Conservation (phyloP, 1,140 invertebrate genomes). For the Bombus consobrinus region DNA sequence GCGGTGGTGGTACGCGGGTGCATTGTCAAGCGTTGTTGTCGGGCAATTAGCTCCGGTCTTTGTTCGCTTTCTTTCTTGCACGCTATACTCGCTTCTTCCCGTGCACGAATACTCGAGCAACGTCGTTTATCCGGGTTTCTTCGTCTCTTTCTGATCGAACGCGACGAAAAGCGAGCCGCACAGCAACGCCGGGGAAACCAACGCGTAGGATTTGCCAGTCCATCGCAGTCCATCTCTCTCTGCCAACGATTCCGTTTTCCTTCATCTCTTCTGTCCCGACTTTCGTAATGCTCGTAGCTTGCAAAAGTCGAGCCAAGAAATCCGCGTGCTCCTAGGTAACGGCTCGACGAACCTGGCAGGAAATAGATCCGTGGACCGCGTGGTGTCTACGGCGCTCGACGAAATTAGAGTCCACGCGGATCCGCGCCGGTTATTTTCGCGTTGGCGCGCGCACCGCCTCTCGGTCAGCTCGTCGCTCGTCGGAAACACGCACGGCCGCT, state of each 20-base stretch:
- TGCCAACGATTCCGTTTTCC: neutral
- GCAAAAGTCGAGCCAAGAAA: slow-evolving; percentile 63
- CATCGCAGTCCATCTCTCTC: slow-evolving; percentile 40
- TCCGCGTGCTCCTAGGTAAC: slow-evolving; percentile 66
- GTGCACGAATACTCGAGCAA: neutral
- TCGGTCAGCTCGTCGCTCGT: slow-evolving; percentile 38
- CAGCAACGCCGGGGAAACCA: slow-evolving; percentile 27
- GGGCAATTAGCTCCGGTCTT: slow-evolving; percentile 67
- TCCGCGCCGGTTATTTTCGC: slow-evolving; percentile 72
- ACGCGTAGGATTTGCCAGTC: slow-evolving; percentile 51
- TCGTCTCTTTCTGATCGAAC: slow-evolving; percentile 6
- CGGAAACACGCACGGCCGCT: slow-evolving; percentile 29
- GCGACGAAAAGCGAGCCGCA: neutral
- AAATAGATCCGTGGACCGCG: slow-evolving; percentile 77
- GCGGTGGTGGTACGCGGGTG: slow-evolving; percentile 36
- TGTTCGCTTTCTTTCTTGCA: slow-evolving; percentile 21
- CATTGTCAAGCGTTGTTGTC: slow-evolving; percentile 67
- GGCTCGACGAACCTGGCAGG: slow-evolving; percentile 55
- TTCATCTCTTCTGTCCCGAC: neutral
- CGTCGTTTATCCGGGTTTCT: slow-evolving; percentile 35
- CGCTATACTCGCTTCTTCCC: neutral
- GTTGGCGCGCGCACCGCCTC: slow-evolving; percentile 56
- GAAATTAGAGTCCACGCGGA: slow-evolving; percentile 80
- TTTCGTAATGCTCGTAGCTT: slow-evolving; percentile 1
- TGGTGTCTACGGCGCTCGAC: slow-evolving; percentile 78